Conservation (phyloP, 2,797 vertebrate species). For the Sebastes paucispinis region DNA sequence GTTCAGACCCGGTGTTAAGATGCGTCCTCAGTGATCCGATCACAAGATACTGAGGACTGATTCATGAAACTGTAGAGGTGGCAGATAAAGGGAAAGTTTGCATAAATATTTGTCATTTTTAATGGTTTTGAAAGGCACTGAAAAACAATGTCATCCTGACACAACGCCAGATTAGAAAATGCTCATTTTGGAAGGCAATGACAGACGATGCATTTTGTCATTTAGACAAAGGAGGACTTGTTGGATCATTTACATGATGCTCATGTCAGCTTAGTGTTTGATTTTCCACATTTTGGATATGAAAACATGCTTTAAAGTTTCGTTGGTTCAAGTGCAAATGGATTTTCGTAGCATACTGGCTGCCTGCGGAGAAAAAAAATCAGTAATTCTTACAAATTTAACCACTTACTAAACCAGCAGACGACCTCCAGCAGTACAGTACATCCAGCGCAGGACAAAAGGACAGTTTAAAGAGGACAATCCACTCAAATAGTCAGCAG, state of each 20-base stretch:
- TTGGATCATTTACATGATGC: background rate
- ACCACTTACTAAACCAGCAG: background rate
- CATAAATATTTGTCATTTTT: background rate
- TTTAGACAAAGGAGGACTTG: background rate
- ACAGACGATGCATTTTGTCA: background rate
- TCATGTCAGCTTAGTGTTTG: background rate
- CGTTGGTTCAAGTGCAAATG: background rate
- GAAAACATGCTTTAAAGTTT: background rate
- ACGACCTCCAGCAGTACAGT: background rate
- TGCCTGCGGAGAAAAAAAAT: no score
- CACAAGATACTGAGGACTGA: no score
- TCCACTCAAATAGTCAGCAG: conserved; percentile 16
- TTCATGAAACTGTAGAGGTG: background rate
- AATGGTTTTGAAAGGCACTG: background rate
- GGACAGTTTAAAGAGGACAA: conserved; percentile 26
- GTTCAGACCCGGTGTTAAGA: no score
- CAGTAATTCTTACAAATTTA: background rate
- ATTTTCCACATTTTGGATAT: background rate
- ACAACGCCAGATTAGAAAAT: background rate
- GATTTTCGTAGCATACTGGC: background rate
- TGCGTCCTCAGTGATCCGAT: no score
- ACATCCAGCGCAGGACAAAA: conserved; percentile 11
- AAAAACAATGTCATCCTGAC: background rate
- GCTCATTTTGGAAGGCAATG: background rate
- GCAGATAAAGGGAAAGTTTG: background rate